A percentile compares a stretch with the other conserved stretches of the same genome.
Evolutionary conservation across 35 echinoderm and acorn worm genomes (phyloP).

Genomic region (Holothuria glaberrima): DNA sequence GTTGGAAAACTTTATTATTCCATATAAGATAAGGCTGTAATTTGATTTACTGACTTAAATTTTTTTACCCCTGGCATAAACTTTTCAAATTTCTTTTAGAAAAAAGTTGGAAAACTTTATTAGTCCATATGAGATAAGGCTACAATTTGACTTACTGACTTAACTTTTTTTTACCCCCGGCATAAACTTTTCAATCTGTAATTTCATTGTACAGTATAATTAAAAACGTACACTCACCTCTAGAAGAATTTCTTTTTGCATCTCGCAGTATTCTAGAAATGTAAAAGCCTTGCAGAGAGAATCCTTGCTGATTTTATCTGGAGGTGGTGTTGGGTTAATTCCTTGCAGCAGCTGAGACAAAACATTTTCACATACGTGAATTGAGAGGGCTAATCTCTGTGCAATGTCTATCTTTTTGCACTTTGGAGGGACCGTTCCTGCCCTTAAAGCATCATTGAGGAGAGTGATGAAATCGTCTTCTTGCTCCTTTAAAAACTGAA

Average conservation of each 20-base stretch:
- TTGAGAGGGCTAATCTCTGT: background rate
- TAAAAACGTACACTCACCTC: slow-evolving; percentile 37
- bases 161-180: no score
- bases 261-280: background rate
- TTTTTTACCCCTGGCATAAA: no score
- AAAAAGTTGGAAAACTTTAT: no score
- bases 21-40: no score
- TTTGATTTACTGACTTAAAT: no score
- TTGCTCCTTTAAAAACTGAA: background rate
- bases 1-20: no score
- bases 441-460: background rate
- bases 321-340: background rate
- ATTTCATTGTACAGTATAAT: no score
- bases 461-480: background rate
- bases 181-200: no score
- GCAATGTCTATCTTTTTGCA: slow-evolving; percentile 18
- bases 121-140: no score
- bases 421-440: background rate
- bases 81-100: no score
- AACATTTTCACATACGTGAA: background rate
- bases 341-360: background rate
- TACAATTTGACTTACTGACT: no score
- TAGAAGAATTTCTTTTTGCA: slow-evolving; percentile 16
- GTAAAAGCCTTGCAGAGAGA: background rate
- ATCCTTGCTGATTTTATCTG: background rate